These are phyloP conservation scores for Rhinolophus ferrumequinum DNA, from an alignment of 2,113 vertebrate species.

Conservation along the genomic window DNA sequence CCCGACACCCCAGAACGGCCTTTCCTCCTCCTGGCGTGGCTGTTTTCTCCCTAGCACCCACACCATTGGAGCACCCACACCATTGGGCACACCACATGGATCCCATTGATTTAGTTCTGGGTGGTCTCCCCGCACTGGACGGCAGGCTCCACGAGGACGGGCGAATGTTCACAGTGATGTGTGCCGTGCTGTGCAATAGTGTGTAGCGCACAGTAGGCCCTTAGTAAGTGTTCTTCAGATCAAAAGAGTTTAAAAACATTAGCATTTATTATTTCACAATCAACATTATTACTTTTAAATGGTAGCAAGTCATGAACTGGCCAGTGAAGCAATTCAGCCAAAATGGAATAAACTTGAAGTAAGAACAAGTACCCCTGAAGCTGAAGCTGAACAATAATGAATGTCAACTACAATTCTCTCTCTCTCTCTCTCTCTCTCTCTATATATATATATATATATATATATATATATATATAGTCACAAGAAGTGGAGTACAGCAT, in stretches of 20 bases:
- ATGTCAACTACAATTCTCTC: too few species aligned
- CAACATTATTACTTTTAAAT: background rate
- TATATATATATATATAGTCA: too few species aligned
- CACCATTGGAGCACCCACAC: background rate
- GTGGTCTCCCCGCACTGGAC: background rate
- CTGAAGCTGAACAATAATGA: too few species aligned
- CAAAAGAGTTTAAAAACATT: background rate
- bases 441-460: too few species aligned
- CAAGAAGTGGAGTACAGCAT: too few species aligned
- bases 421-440: too few species aligned
- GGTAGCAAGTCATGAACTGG: background rate
- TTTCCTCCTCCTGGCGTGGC: too few species aligned
- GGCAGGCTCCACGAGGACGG: background rate
- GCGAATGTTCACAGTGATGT: background rate
- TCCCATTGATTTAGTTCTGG: background rate
- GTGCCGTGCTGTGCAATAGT: background rate
- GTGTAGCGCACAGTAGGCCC: too few species aligned
- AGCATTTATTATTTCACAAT: background rate
- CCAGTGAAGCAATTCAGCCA: background rate
- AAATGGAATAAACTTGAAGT: background rate
- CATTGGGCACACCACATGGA: accelerated
- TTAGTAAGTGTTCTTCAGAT: background rate
- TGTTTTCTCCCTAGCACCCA: background rate
- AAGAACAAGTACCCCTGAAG: background rate
- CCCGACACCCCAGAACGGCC: background rate